Conservation (phyloP, 2,797 vertebrate genomes). For the Crocodylus rhombifer region DNA sequence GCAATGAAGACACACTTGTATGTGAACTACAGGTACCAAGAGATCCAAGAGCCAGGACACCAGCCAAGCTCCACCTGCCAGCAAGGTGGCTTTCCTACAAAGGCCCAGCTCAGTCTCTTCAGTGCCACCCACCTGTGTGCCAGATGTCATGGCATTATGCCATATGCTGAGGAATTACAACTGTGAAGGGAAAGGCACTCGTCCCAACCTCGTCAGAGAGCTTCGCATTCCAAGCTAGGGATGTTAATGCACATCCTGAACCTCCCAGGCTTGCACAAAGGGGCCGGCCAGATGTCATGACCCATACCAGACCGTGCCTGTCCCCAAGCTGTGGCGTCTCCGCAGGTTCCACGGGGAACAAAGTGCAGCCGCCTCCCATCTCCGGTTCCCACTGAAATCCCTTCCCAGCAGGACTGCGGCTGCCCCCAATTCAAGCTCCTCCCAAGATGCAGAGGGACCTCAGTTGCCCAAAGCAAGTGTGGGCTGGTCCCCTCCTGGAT, state of each 20-base stretch:
- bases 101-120: not conserved
- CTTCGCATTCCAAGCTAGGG: too few species aligned
- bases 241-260: not conserved
- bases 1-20: rapidly evolving
- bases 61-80: not conserved
- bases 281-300: too few species aligned
- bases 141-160: not conserved
- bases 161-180: not conserved
- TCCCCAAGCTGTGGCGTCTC: not conserved
- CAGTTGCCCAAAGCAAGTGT: not conserved
- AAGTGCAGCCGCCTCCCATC: too few species aligned
- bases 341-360: not conserved
- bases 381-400: too few species aligned
- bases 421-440: too few species aligned
- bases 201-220: too few species aligned
- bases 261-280: too few species aligned
- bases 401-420: too few species aligned
- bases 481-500: too few species aligned
- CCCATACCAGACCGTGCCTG: too few species aligned
- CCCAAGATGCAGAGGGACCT: too few species aligned
- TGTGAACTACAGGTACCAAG: too few species aligned
- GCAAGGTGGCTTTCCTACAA: not conserved
- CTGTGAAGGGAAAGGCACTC: not conserved
- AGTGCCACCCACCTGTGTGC: not conserved
- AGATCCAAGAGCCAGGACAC: not conserved